phyloP scores from a whole-genome alignment of 2,113 vertebrate genomes.

The Neoarius graeffei region DNA sequence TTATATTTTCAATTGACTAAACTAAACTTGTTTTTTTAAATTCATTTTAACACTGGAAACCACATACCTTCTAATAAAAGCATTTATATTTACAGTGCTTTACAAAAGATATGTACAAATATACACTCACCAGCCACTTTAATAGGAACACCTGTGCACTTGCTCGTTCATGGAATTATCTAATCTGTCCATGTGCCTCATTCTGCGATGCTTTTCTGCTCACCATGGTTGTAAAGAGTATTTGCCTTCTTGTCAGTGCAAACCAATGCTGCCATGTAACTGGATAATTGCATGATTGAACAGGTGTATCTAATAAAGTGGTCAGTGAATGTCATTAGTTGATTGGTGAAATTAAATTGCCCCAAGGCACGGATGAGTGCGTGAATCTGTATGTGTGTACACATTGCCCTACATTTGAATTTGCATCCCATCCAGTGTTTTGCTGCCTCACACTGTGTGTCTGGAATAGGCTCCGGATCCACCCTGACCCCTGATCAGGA shows the following conservation, averaged over 20 bases:
- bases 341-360: background rate
- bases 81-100: background rate
- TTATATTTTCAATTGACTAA: background rate
- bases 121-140: background rate
- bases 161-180: background rate
- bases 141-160: background rate
- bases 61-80: background rate
- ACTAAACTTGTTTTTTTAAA: background rate
- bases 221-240: background rate
- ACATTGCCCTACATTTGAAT: background rate
- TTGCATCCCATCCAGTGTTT: background rate
- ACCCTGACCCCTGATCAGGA: background rate
- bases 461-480: background rate
- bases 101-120: background rate
- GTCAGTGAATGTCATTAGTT: no score
- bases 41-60: background rate
- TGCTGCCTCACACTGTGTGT: background rate
- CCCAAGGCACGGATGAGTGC: background rate
- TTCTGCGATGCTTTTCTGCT: background rate
- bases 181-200: background rate
- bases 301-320: background rate
- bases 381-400: background rate
- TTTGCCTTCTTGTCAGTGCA: background rate
- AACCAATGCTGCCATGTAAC: background rate
- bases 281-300: background rate